Percentiles rank a stretch among this genome's conserved stretches.
These are phyloP conservation scores for Teinopalpus imperialis DNA, from an alignment of 2,888 invertebrate genomes.

Conservation along the genomic window DNA sequence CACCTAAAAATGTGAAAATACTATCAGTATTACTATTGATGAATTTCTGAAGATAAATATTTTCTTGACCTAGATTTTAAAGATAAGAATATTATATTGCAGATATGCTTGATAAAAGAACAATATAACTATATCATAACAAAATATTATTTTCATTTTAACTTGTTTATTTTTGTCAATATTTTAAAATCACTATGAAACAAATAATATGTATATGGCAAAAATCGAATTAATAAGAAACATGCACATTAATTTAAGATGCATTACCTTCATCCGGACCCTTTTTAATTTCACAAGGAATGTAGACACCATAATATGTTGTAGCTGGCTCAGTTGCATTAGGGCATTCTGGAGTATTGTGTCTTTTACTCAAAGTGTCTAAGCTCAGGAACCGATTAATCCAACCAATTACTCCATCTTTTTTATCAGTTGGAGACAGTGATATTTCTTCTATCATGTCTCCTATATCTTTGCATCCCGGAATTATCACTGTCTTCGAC, in stretches of 20 bases:
- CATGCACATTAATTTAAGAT: no score
- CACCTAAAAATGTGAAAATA: no score
- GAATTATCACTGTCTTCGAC: conserved; percentile 71
- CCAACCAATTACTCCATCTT: conserved; percentile 63
- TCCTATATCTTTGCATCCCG: conserved; percentile 65
- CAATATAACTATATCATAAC: no score
- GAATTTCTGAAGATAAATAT: no score
- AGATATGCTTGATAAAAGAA: conserved; percentile 9
- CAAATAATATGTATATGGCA: no score
- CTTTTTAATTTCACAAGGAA: conserved; percentile 77
- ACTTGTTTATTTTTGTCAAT: no score
- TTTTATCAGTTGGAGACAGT: conserved; percentile 62
- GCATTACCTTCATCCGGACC: conserved; percentile 77
- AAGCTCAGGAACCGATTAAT: conserved; percentile 65
- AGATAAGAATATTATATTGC: conserved; percentile 15
- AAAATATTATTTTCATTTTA: no score
- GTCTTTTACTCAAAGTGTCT: conserved; percentile 58
- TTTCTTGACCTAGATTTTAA: conserved; percentile 36
- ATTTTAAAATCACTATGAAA: no score
- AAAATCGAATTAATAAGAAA: no score
- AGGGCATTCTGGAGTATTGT: conserved; percentile 49
- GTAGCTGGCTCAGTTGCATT: conserved; percentile 52
- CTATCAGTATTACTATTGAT: no score
- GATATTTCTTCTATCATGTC: conserved; percentile 64
- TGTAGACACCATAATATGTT: conserved; percentile 76